Evolutionary conservation across 2,797 vertebrate genomes (phyloP).

Genomic region (Pantherophis alleghaniensis): DNA sequence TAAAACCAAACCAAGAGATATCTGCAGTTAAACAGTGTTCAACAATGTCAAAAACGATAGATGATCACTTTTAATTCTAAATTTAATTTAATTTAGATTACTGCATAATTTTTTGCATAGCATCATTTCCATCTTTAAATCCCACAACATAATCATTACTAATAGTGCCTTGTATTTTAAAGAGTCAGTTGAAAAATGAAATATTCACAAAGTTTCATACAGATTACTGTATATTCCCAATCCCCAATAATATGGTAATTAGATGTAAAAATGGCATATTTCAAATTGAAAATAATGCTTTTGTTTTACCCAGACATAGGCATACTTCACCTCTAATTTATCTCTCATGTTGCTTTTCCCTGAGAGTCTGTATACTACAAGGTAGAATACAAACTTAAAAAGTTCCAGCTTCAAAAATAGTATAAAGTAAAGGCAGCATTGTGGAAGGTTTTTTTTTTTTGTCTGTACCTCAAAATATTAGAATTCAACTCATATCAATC

Average conservation of each 20-base stretch:
- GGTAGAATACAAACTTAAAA: neutral
- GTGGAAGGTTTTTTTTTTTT: neutral
- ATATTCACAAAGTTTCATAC: neutral
- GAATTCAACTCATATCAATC: neutral
- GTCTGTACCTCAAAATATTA: neutral
- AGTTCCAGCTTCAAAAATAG: neutral
- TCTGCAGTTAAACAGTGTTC: constrained; percentile 14
- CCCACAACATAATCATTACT: neutral
- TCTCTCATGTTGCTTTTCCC: neutral
- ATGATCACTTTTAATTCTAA: constrained; percentile 49
- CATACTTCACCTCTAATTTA: neutral
- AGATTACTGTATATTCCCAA: neutral
- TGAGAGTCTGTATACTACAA: neutral
- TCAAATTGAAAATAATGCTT: neutral
- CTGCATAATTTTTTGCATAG: constrained; percentile 54
- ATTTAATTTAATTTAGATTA: neutral
- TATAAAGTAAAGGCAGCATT: neutral
- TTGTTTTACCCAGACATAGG: neutral
- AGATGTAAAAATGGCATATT: neutral
- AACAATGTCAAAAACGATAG: constrained; percentile 40
- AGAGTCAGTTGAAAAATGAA: neutral
- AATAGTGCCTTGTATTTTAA: neutral
- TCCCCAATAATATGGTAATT: neutral
- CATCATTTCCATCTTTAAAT: constrained; percentile 39
- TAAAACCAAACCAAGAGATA: constrained; percentile 23